Base-by-base conservation (phyloP, 2,888 invertebrate genomes). In the Zhengitettix transpicula region DNA sequence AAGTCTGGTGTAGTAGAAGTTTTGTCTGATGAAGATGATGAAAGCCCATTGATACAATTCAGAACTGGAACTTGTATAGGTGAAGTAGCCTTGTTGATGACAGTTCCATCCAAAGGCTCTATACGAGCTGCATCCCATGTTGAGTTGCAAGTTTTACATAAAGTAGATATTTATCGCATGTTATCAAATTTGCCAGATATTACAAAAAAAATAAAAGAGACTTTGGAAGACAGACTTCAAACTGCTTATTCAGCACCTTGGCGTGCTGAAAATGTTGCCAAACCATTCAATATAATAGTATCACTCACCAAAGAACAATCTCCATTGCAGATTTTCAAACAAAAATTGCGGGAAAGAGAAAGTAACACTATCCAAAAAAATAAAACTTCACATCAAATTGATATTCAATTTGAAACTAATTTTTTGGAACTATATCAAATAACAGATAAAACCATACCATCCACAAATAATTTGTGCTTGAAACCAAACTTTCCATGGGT, bases 51-150 rank as follows among this genome's bases (percentile, higher is more conserved):
- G 68, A 77, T 78, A 56, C 74, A 77, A 11, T 78, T 79, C 58
- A 72, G 72, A 62, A 70, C 72, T 61, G 78, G 78, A 61, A 77
- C 77, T 58, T 77, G 78, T 14, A 16, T 74, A 41, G 78, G 73
- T 9, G 79, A 79, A 73, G 74, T 75, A 64, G 71, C 77, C 15
- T 67, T 80, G 60, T 71, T 78, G 47, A 73, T 77, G 63, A 77
- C 76, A 60, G 70, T 78, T 64, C 77, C 77, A 63, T 76, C 78
- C 9, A 73, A 77, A 64, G 76, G 77, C 57, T 76, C 77, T 52
- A 75, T 79, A 8, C 75, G 76, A 70, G 78, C 79, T 16, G 75
- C 76, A 9, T 74, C 74, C n/a, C 78, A 78, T 61, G 76, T 77
- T 1, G 79, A 79, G 69, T 75, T 78, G 11, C 51, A 58, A 51